Evolutionary conservation across 2,797 vertebrate species (phyloP).

Genomic region (Rallus crepitans): DNA sequence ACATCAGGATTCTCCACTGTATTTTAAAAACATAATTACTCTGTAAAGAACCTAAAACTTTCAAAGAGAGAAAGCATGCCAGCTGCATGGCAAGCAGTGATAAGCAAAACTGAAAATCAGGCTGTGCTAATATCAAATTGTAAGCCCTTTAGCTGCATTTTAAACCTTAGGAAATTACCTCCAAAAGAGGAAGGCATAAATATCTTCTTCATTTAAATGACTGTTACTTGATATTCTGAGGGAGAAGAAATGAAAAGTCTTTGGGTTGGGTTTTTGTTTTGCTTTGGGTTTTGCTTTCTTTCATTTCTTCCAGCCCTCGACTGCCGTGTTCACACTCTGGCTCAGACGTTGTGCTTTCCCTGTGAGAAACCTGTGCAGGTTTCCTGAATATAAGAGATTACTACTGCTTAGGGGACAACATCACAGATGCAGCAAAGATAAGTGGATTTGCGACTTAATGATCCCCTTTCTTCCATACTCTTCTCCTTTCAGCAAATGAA

Average conservation of each 20-base stretch:
- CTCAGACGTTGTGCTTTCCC: conserved; percentile 13
- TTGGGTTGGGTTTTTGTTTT: not conserved
- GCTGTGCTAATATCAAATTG: not conserved
- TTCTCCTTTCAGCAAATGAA: conserved; percentile 37
- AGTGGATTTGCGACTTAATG: conserved; percentile 32
- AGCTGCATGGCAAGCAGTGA: conserved; percentile 56
- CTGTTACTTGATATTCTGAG: conserved; percentile 3
- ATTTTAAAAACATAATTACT: conserved; percentile 61
- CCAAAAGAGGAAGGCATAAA: not conserved
- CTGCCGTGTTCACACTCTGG: not conserved
- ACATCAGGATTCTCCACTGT: conserved; percentile 25
- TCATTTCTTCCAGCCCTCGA: not conserved
- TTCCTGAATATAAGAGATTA: conserved; percentile 14
- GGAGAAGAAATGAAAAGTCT: conserved; percentile 4
- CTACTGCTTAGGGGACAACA: not conserved
- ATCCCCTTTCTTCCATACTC: not conserved
- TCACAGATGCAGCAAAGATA: conserved; percentile 18
- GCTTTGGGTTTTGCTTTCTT: not conserved
- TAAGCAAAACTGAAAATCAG: conserved; percentile 61
- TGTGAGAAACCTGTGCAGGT: conserved; percentile 7
- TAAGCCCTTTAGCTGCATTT: conserved; percentile 46
- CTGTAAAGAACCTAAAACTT: conserved; percentile 53
- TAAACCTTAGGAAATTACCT: conserved; percentile 31
- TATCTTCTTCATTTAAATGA: conserved; percentile 32
- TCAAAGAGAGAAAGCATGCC: conserved; percentile 23